Conservation (phyloP, 1,140 invertebrate genomes). For the Drosophila carrolli region DNA sequence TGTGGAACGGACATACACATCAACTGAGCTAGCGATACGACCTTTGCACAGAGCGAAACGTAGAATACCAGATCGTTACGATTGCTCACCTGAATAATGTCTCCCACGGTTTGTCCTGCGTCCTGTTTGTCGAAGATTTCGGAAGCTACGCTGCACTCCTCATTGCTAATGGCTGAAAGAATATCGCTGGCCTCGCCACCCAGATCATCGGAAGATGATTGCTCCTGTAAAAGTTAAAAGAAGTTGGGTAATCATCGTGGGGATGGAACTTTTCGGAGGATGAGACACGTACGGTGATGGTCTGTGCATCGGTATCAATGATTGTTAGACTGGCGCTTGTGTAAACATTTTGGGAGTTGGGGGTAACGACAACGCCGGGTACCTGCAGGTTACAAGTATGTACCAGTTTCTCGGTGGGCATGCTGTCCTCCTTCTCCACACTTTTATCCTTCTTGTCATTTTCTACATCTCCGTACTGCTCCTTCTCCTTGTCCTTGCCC, state of each 20-base stretch:
- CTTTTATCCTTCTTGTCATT: constrained; percentile 14
- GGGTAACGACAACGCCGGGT: constrained; percentile 75
- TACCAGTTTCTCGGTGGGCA: constrained; percentile 58
- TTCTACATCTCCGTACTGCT: constrained; percentile 4
- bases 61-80: too few relatives aligned
- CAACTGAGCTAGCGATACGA: too few relatives aligned
- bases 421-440: constrained; percentile 38
- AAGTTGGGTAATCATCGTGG: not conserved
- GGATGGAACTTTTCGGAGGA: not conserved
- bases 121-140: constrained; percentile 86
- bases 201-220: constrained; percentile 75
- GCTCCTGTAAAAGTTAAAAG: constrained; percentile 54
- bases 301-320: constrained; percentile 86
- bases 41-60: too few relatives aligned
- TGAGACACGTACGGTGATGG: constrained; percentile 73
- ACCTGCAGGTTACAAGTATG: constrained; percentile 81
- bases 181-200: constrained; percentile 85
- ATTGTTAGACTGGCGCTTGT: constrained; percentile 86
- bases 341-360: constrained; percentile 82
- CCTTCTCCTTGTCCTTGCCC: constrained; percentile 36
- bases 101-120: constrained; percentile 64
- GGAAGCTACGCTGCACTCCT: constrained; percentile 88
- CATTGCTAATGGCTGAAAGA: constrained; percentile 88
- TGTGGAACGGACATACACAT: too few relatives aligned
- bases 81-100: constrained; percentile 75